Base-by-base conservation (phyloP, 2,113 vertebrate species). In the Desmodus rotundus region DNA sequence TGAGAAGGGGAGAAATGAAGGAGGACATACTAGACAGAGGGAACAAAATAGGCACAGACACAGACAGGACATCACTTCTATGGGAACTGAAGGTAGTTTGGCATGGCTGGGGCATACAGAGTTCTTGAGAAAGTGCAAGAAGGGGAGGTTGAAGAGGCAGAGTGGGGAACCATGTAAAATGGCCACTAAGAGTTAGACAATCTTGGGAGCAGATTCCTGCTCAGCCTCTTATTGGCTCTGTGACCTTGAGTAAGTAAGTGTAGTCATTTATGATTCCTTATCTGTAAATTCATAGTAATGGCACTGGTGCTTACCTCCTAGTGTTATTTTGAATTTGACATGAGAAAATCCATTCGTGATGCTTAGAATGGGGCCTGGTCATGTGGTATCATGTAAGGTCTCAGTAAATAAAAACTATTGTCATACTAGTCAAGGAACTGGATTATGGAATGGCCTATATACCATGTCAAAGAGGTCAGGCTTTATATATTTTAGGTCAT, bases 221-320 rank as follows among this genome's bases (percentile, higher is more conserved):
- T 47, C 0, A 0, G 41, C 5, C 6, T 87, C 16, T 16, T 26
- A 4, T 22, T 43, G 45, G 38, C 56, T 73, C 41, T 19, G 12
- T 77, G 92, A 68, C 52, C 43, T 17, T 47, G 16, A 89, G 63
- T 31, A 26, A 73, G 31, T 54, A 36, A 43, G 5, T 58, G 19
- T 67, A 36, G 50, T n/a, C 28, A 10, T 22, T 88, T 33, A 1
- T 16, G 31, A 73, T 65, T 90, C 31, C 22, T 33, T 65, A 7
- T 63, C 50, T 70, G 4, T 70, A 45, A 47, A 65, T 52, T 52
- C 47, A 38, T 52, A 20, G 36, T 3, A 9, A 17, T 24, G 56
- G 20, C 36, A 31, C 10, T 7, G 1, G 52, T 54, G 41, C 74
- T 33, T 72, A 17, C 50, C 36, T 56, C 1, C 17, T 15, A 15